Percentiles rank a stretch among this genome's conserved stretches.
Conservation (phyloP, 2,113 vertebrate species). For the Meles meles region DNA sequence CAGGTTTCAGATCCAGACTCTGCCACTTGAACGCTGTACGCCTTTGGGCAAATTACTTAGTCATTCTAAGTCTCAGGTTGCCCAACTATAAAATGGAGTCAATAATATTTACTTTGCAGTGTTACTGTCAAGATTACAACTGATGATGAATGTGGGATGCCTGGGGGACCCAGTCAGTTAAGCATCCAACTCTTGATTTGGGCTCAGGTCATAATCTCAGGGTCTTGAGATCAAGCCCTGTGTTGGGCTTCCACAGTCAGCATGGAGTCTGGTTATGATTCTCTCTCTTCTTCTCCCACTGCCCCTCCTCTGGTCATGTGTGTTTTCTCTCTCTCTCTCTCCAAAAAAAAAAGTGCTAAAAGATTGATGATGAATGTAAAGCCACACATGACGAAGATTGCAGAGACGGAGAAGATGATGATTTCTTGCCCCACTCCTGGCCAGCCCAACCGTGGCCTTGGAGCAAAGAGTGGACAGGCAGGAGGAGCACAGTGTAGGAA, state of each 20-base stretch:
- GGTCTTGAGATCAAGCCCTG: not conserved
- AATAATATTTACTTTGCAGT: not conserved
- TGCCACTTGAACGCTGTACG: not conserved
- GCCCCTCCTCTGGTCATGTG: not conserved
- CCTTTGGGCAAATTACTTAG: not conserved
- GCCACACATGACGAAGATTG: not conserved
- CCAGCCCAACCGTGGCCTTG: not conserved
- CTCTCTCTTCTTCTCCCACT: not conserved
- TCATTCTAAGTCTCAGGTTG: not conserved
- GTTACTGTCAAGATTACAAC: not conserved
- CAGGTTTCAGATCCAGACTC: not conserved
- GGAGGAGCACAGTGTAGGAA: not conserved
- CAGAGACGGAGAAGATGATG: not conserved
- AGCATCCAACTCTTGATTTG: not conserved
- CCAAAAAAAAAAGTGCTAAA: not conserved
- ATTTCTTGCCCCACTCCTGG: not conserved
- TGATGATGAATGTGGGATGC: not conserved
- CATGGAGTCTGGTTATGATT: not conserved
- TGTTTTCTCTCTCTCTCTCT: not conserved
- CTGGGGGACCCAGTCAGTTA: not conserved
- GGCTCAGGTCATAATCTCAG: not conserved
- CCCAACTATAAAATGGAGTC: not conserved
- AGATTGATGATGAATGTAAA: not conserved
- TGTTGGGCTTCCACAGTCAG: not conserved
- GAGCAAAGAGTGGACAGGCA: not conserved